A percentile compares a stretch with the other conserved stretches of the same genome.
Conservation (phyloP, 1,140 invertebrate species). For the Caerostris darwini region DNA sequence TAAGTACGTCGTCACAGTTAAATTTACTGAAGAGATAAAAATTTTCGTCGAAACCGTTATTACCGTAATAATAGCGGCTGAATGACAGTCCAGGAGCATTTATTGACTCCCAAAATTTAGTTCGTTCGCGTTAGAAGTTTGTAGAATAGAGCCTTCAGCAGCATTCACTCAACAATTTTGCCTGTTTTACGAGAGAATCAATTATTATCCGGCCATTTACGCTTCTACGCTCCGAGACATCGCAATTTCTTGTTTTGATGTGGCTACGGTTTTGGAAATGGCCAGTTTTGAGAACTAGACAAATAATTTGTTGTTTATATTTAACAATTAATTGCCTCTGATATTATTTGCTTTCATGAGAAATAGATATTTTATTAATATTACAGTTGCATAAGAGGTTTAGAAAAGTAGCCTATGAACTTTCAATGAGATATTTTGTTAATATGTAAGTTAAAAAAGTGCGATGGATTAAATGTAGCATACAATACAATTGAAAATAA, state of each 20-base stretch:
- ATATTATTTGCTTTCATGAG: neutral
- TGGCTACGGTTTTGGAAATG: neutral
- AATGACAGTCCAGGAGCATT: conserved; percentile 8
- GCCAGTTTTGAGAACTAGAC: neutral
- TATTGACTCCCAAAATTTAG: conserved; percentile 33
- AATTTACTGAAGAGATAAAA: conserved; percentile 40
- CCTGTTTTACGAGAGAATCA: conserved; percentile 27
- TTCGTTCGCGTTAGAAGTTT: neutral
- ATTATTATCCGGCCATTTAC: conserved; percentile 17
- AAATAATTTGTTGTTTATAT: conserved; percentile 5
- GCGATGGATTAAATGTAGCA: no score
- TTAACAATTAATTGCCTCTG: neutral
- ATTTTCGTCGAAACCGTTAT: conserved; percentile 36
- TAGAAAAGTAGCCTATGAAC: no score
- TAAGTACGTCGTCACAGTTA: conserved; percentile 35
- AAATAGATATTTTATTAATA: no score
- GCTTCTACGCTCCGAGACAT: neutral
- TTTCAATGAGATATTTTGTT: no score
- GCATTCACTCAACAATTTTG: conserved; percentile 9
- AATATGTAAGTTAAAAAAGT: no score
- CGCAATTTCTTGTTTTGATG: conserved; percentile 7
- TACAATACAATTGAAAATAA: no score
- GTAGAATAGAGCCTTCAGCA: conserved; percentile 27
- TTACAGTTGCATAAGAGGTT: no score
- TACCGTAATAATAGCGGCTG: conserved; percentile 15